Evolutionary conservation across 2,113 vertebrate species (phyloP).

Genomic region (Asarcornis scutulata): DNA sequence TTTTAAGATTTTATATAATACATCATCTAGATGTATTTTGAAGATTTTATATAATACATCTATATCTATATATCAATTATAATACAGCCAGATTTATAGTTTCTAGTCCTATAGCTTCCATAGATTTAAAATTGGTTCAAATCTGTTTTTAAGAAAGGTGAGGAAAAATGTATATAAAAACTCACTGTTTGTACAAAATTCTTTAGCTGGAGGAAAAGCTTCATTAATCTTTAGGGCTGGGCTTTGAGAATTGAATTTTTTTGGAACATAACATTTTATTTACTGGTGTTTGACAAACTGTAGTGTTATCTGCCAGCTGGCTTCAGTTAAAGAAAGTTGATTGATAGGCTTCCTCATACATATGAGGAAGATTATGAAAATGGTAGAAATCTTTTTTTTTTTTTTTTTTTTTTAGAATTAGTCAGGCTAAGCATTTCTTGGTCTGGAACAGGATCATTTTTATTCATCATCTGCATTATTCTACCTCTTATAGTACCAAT

Average conservation of each 20-base stretch:
- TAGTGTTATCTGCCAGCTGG: conserved; percentile 10
- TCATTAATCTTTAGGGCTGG: conserved; percentile 27
- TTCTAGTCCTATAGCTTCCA: background rate
- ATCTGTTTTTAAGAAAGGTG: background rate
- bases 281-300: conserved; percentile 24
- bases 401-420: background rate
- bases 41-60: background rate
- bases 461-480: background rate
- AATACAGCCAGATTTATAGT: background rate
- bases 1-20: background rate
- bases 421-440: background rate
- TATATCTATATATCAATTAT: too few relatives aligned
- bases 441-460: background rate
- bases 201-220: conserved; percentile 3
- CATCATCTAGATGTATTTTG: background rate
- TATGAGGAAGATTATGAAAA: background rate
- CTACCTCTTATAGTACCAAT: background rate
- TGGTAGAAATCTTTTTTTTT: background rate
- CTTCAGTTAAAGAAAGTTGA: conserved; percentile 5
- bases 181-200: background rate
- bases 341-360: background rate
- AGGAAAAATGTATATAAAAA: background rate
- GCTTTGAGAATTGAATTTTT: conserved; percentile 42
- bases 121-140: background rate
- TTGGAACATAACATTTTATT: conserved; percentile 41